phyloP scores from a whole-genome alignment of 2,888 invertebrate species.

The Clunio marinus region DNA sequence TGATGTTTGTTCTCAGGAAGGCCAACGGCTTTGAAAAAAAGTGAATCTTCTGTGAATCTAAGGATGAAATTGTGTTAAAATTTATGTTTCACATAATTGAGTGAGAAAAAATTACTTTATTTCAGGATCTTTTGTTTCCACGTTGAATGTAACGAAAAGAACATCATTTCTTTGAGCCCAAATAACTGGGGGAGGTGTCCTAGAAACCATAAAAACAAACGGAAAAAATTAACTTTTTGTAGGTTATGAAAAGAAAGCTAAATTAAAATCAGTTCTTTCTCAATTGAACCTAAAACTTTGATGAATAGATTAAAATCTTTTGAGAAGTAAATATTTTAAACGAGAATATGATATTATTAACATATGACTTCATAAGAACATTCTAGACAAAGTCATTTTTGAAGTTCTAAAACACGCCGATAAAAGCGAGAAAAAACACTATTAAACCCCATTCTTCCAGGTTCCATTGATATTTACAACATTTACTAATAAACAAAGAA shows the following conservation, averaged over 20 bases:
- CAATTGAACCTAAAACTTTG: neutral
- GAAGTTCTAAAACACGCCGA: neutral
- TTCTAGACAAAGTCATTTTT: neutral
- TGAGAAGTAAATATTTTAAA: neutral
- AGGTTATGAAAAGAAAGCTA: neutral
- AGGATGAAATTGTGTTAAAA: neutral
- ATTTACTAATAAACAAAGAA: neutral
- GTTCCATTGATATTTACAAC: neutral
- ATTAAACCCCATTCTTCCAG: neutral
- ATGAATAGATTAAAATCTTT: neutral
- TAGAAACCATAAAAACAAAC: constrained; percentile 30
- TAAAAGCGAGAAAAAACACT: neutral
- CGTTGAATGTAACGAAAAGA: constrained; percentile 81
- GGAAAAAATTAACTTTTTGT: neutral
- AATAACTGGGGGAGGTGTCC: constrained; percentile 73
- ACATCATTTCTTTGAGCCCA: constrained; percentile 89
- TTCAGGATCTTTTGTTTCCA: constrained; percentile 82
- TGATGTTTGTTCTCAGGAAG: constrained; percentile 76
- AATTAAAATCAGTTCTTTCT: neutral
- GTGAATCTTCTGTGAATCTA: constrained; percentile 65
- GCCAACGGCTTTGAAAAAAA: constrained; percentile 81
- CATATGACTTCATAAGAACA: neutral
- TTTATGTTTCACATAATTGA: neutral
- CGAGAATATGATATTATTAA: neutral
- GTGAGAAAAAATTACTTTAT: constrained; percentile 62